phyloP scores from a whole-genome alignment of 2,888 invertebrate genomes.

The Drosophila nigritarsus region DNA sequence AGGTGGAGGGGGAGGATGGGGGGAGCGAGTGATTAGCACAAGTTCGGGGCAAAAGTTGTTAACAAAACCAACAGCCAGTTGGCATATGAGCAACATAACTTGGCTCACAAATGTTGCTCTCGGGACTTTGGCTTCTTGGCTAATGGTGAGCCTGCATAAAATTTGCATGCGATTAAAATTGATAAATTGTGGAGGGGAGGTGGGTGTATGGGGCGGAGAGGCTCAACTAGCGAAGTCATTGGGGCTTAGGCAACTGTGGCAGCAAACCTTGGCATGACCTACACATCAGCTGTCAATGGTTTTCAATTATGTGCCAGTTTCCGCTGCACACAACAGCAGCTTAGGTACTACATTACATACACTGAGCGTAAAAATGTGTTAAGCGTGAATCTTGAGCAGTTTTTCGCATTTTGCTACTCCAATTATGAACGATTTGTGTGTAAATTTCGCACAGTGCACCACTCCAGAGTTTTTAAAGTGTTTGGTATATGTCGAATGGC shows the following conservation, averaged over 20 bases:
- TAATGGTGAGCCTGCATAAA: constrained; percentile 70
- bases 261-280: constrained; percentile 39
- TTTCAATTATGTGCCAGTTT: constrained; percentile 56
- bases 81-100: constrained; percentile 54
- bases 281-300: constrained; percentile 39
- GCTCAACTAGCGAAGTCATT: background rate
- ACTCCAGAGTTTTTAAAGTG: background rate
- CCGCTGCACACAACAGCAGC: constrained; percentile 8
- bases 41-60: constrained; percentile 65
- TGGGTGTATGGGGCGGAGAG: background rate
- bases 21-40: constrained; percentile 56
- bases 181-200: constrained; percentile 57
- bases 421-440: background rate
- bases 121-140: constrained; percentile 26
- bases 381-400: background rate
- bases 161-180: constrained; percentile 75
- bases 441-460: background rate
- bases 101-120: constrained; percentile 52
- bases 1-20: no score
- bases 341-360: background rate
- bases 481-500: constrained; percentile 45
- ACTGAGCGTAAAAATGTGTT: background rate
- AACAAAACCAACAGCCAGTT: constrained; percentile 66
- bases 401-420: background rate
- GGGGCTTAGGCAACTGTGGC: background rate